Base-by-base conservation (phyloP, 2,888 invertebrate genomes). In the Aethes cnicana region DNA sequence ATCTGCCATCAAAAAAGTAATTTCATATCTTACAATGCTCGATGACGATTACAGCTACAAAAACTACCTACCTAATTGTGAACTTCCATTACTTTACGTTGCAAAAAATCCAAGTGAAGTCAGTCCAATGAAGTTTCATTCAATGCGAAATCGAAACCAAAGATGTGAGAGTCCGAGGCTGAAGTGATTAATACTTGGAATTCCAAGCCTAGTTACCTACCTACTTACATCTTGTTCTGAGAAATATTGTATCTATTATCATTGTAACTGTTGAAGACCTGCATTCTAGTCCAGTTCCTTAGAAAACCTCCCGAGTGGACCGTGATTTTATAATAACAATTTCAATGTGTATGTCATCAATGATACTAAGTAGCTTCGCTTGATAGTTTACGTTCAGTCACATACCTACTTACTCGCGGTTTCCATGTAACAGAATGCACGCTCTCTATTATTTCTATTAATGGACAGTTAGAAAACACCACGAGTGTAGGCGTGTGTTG, bases 171-270 rank as follows among this genome's bases (percentile, higher is more conserved):
- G 44, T 33, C 26, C 11, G 18, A 42, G 41, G 26, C 26, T 20
- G 21, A 49, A 17, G 21, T 14, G 18, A 44, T 33, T 30, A 32
- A 37, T 32, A 32, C 52, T 14, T 7, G 26, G 44, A 52, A 52
- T 46, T 18, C 26, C 11, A 21, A 26, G 35, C 52, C 39, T 52
- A 52, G 44, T 52, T 39, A 16, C 52, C 52, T 37, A 52, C 46
- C 32, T 52, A n/a, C n/a, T n/a, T n/a, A n/a, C n/a, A n/a, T n/a
- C n/a, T 21, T 28, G 28, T 42, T 50, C 52, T 25, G 4, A 46
- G 52, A 52, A 52, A 25, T 14, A 39, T 52, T 11, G 32, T 26
- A 11, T 35, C 28, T 39, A n/a, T 46, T 52, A 37, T 37, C 20
- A 9, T 37, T 46, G 16, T 14, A 28, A 28, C 23, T 25, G 21